Percentiles rank a stretch among this genome's conserved stretches.
Evolutionary conservation across 2,797 vertebrate species (phyloP).

Genomic region (Staurois parvus): DNA sequence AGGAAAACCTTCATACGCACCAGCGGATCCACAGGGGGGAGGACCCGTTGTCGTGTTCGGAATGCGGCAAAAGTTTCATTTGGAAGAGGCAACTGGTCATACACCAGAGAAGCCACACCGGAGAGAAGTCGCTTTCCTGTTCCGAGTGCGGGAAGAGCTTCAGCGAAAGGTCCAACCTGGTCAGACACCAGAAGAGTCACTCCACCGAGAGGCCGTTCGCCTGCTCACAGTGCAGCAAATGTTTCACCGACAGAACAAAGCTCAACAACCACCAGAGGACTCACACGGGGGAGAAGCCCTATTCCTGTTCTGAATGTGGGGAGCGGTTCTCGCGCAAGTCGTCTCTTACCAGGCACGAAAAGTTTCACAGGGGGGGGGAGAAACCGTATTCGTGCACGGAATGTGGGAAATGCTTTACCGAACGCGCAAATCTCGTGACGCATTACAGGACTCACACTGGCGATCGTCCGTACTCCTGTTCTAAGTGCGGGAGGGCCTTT

Average conservation of each 20-base stretch:
- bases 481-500: not conserved
- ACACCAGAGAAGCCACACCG: too few relatives aligned
- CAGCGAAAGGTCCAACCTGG: too few relatives aligned
- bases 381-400: not conserved
- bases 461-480: not conserved
- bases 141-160: too few relatives aligned
- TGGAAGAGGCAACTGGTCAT: too few relatives aligned
- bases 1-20: too few relatives aligned
- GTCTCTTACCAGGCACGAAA: not conserved
- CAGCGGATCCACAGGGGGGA: too few relatives aligned
- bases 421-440: not conserved
- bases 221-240: not conserved
- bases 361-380: not conserved
- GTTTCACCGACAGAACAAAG: not conserved
- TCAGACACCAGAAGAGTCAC: too few relatives aligned
- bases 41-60: too few relatives aligned
- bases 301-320: not conserved
- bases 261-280: not conserved
- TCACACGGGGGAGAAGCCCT: not conserved
- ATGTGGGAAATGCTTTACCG: not conserved
- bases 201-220: not conserved
- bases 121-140: too few relatives aligned
- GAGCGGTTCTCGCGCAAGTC: not conserved
- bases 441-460: not conserved
- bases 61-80: too few relatives aligned